A percentile compares a stretch with the other conserved stretches of the same genome.
These are phyloP conservation scores for Tribolium castaneum DNA, from an alignment of 1,140 invertebrate genomes.

Conservation along the genomic window DNA sequence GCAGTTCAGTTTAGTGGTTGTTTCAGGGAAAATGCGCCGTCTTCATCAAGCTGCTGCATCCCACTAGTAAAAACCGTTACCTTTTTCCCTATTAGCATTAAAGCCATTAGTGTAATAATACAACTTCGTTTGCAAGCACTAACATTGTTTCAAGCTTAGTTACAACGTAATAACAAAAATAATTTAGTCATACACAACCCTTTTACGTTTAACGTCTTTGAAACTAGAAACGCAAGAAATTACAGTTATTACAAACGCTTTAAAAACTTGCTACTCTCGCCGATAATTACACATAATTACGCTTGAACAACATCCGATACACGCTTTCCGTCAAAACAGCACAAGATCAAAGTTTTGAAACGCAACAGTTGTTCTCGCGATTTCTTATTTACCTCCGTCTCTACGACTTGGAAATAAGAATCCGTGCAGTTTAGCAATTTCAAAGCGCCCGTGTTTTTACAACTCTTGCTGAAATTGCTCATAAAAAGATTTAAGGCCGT, in stretches of 20 bases:
- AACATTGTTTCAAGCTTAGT: neutral
- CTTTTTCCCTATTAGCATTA: neutral
- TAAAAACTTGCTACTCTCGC: neutral
- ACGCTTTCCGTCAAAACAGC: neutral
- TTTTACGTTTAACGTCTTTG: neutral
- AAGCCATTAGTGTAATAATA: neutral
- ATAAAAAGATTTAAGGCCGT: slow-evolving; percentile 19
- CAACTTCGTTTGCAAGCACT: neutral
- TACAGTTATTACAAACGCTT: neutral
- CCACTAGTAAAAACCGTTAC: neutral
- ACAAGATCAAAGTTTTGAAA: neutral
- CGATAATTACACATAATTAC: neutral
- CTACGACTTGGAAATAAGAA: slow-evolving; percentile 17
- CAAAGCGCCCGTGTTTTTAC: neutral
- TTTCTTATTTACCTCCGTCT: neutral
- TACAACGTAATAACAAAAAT: neutral
- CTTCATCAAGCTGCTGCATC: neutral
- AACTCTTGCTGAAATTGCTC: slow-evolving; percentile 9
- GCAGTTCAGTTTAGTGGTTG: no score
- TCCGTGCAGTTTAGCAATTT: slow-evolving; percentile 27
- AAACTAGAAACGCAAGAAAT: neutral
- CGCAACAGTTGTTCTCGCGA: slow-evolving; percentile 2
- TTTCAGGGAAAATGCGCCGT: neutral
- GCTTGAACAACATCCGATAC: no score
- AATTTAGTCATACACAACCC: neutral